Percentiles rank a stretch among this genome's conserved stretches.
Evolutionary conservation across 2,113 vertebrate species (phyloP).

Genomic region (Oxyura jamaicensis): DNA sequence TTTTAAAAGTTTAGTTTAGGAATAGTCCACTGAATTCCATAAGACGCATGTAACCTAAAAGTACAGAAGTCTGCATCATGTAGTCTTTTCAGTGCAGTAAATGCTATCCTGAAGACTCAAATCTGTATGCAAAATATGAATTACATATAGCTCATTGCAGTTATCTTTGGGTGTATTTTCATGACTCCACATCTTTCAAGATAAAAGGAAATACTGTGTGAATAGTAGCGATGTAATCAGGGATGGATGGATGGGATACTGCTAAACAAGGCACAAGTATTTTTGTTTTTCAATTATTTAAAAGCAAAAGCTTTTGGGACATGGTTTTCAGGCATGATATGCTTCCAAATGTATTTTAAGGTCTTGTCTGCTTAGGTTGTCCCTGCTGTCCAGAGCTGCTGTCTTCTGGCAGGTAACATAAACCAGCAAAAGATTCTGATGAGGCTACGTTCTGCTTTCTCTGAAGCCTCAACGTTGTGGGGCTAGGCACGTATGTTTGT

Average conservation of each 20-base stretch:
- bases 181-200: background rate
- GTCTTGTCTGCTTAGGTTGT: background rate
- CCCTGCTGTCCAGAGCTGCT: background rate
- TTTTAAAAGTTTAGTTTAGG: background rate
- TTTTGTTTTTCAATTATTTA: background rate
- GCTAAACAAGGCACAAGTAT: background rate
- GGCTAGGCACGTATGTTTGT: background rate
- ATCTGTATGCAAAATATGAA: background rate
- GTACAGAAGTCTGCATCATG: background rate
- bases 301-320: background rate
- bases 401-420: background rate
- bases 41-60: background rate
- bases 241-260: background rate
- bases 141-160: background rate
- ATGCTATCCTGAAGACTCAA: background rate
- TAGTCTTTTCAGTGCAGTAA: background rate
- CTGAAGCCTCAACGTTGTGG: background rate
- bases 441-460: background rate
- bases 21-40: background rate
- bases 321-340: background rate
- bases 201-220: rapidly evolving
- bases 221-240: background rate
- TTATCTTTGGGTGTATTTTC: background rate
- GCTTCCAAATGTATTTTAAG: background rate
- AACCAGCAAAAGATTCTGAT: background rate